Conservation (phyloP, 2,888 invertebrate genomes). For the Acanthosepion pharaonis region DNA sequence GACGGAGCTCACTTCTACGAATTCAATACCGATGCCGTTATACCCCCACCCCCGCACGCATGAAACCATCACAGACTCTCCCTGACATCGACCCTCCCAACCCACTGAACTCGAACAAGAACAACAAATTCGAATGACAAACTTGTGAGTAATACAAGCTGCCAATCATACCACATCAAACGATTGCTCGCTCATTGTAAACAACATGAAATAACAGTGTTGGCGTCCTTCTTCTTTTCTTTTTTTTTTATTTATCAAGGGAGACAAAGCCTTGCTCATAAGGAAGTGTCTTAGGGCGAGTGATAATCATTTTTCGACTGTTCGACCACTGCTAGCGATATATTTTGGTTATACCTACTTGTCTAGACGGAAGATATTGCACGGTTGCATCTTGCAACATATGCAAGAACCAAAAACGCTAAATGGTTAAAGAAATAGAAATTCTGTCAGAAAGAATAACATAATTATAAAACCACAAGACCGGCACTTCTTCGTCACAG, state of each 20-base stretch:
- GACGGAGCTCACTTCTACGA: neutral
- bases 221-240: neutral
- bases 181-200: neutral
- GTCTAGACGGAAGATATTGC: no score
- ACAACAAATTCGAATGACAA: slow-evolving; percentile 9
- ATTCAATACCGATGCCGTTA: neutral
- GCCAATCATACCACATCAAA: slow-evolving; percentile 33
- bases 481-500: no score
- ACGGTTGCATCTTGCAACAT: no score
- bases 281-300: neutral
- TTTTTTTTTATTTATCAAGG: neutral
- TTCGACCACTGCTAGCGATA: no score
- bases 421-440: no score
- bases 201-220: neutral
- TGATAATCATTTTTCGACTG: neutral
- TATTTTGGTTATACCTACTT: no score
- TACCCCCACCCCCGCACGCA: neutral
- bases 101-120: neutral
- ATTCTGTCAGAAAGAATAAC: no score
- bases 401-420: no score
- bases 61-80: neutral
- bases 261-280: neutral
- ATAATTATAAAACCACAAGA: no score
- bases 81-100: neutral
- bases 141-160: slow-evolving; percentile 23